A percentile compares a stretch with the other conserved stretches of the same genome.
phyloP scores from a whole-genome alignment of 2,113 vertebrate genomes.

The Myiozetetes cayanensis region DNA sequence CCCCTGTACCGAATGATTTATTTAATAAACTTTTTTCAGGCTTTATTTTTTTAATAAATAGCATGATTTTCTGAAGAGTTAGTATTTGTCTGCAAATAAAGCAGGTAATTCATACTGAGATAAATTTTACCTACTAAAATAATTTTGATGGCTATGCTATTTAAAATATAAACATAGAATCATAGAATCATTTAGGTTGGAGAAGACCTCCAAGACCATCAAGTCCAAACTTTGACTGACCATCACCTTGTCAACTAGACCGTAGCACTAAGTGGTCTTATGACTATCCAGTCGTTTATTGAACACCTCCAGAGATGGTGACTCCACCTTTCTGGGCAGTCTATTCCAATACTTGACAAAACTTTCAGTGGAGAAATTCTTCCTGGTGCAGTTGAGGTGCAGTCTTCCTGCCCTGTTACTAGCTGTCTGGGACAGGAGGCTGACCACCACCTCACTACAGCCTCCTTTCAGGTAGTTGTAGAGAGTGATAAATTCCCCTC shows the following conservation, averaged over 20 bases:
- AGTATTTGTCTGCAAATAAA: neutral
- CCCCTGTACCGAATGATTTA: neutral
- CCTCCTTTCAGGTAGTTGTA: neutral
- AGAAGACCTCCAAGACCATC: neutral
- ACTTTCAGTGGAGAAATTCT: neutral
- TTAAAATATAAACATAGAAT: neutral
- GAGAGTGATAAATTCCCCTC: neutral
- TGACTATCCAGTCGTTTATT: neutral
- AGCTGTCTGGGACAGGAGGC: neutral
- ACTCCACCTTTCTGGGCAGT: neutral
- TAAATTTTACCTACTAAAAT: neutral
- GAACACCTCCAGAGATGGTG: neutral
- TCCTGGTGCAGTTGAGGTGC: neutral
- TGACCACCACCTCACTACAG: fast-evolving
- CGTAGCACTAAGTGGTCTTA: neutral
- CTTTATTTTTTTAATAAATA: neutral
- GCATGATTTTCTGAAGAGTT: neutral
- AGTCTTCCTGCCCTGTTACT: neutral
- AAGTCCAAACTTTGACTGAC: neutral
- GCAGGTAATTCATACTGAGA: neutral
- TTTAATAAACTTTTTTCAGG: neutral
- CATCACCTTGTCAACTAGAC: neutral
- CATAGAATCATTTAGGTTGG: neutral
- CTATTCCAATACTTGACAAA: no score
- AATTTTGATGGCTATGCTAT: neutral